Evolutionary conservation across 2,888 invertebrate species (phyloP).

Genomic region (Dicyrtoma fusca): DNA sequence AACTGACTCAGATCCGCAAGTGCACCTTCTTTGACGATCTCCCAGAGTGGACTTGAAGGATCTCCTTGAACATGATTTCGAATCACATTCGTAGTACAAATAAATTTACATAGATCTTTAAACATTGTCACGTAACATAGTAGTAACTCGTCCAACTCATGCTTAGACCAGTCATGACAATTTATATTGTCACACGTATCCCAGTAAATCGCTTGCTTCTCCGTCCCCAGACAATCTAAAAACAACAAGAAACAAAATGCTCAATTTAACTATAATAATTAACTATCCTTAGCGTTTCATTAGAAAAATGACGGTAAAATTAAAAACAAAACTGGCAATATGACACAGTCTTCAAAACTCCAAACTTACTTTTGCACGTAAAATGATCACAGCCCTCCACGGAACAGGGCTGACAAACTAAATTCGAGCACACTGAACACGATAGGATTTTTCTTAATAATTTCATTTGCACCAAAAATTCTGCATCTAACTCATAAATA

Average conservation of each 20-base stretch:
- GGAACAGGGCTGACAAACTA: constrained; percentile 23
- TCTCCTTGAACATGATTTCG: constrained; percentile 1
- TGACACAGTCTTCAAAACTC: no score
- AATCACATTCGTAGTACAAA: constrained; percentile 6
- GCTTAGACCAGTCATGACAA: constrained; percentile 27
- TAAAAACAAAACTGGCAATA: no score
- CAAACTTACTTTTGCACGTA: constrained; percentile 44
- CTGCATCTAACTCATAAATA: constrained; percentile 20
- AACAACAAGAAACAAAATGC: no score
- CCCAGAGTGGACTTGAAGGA: constrained; percentile 15
- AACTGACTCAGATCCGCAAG: background rate
- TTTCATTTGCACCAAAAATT: constrained; percentile 28
- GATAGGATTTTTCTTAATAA: constrained; percentile 30
- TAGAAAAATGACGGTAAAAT: no score
- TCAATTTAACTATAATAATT: no score
- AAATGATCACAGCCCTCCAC: constrained; percentile 38
- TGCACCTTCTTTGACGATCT: constrained; percentile 12
- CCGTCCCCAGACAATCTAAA: constrained; percentile 41
- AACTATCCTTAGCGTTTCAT: no score
- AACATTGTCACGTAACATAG: constrained; percentile 24
- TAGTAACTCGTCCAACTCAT: constrained; percentile 10
- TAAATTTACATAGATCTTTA: constrained; percentile 25
- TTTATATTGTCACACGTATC: constrained; percentile 10
- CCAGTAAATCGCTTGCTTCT: constrained; percentile 8
- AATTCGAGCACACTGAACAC: constrained; percentile 42